Evolutionary conservation across 2,797 vertebrate genomes (phyloP).

Genomic region (Urocyon cinereoargenteus): DNA sequence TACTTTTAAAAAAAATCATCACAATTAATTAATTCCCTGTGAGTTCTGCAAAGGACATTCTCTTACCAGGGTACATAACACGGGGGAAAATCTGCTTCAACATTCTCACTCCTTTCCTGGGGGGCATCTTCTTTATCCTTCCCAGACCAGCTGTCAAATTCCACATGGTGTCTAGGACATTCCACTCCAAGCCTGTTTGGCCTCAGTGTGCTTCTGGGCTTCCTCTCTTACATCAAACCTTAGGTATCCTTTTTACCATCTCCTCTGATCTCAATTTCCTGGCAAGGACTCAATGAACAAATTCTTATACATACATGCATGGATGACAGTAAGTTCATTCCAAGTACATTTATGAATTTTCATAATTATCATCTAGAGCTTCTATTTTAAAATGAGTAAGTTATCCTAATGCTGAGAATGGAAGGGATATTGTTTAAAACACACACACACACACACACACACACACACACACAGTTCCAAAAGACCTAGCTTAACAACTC

Average conservation of each 20-base stretch:
- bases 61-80: background rate
- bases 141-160: background rate
- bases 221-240: background rate
- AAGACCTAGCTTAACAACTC: background rate
- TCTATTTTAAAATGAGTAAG: background rate
- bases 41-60: background rate
- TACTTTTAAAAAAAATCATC: background rate
- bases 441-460: too few relatives aligned
- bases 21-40: background rate
- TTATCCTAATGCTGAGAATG: constrained; percentile 44
- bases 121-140: background rate
- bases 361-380: background rate
- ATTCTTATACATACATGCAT: constrained; percentile 11
- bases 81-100: background rate
- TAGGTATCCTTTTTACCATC: background rate
- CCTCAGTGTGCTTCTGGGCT: background rate
- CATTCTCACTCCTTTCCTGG: background rate
- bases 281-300: constrained; percentile 15
- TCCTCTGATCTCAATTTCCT: background rate
- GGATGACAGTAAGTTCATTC: background rate
- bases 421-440: background rate
- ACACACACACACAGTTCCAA: too few relatives aligned
- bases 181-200: background rate
- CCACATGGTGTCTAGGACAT: background rate
- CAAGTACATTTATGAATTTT: constrained; percentile 21